Evolutionary conservation across 2,888 invertebrate genomes (phyloP).

Genomic region (Erebia aethiops): DNA sequence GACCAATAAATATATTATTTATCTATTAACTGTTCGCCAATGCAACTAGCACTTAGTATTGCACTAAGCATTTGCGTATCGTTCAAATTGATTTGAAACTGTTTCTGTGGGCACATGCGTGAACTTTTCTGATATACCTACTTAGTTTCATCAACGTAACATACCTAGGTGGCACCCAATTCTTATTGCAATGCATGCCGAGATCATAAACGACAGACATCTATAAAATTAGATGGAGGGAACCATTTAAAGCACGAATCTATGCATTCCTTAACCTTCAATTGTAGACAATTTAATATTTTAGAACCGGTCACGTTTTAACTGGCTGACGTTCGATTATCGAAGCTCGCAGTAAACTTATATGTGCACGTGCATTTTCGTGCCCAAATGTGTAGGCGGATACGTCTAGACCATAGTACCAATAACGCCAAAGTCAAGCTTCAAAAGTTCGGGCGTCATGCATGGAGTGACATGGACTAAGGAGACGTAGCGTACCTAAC

Average conservation of each 20-base stretch:
- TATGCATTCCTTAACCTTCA: slow-evolving; percentile 27
- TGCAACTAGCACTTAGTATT: too few species aligned
- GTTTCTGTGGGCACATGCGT: too few species aligned
- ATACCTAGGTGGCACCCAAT: too few species aligned
- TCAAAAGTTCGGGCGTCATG: slow-evolving; percentile 35
- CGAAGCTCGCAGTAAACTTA: slow-evolving; percentile 6
- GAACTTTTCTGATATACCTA: too few species aligned
- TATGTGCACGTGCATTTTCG: slow-evolving; percentile 23
- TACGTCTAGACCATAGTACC: slow-evolving; percentile 25
- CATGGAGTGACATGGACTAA: slow-evolving; percentile 19
- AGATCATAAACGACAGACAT: neutral
- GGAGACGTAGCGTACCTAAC: slow-evolving; percentile 36
- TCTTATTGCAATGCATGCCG: too few species aligned
- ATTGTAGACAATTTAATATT: slow-evolving; percentile 15
- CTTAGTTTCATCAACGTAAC: too few species aligned
- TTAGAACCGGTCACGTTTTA: slow-evolving; percentile 33
- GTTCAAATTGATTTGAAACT: too few species aligned
- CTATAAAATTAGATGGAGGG: neutral
- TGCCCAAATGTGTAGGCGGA: slow-evolving; percentile 21
- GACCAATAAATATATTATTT: too few species aligned
- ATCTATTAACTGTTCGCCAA: too few species aligned
- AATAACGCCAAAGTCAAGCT: slow-evolving; percentile 18
- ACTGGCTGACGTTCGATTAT: slow-evolving; percentile 26
- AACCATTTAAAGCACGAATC: slow-evolving; percentile 13
- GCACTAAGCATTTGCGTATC: too few species aligned